Percentiles rank a stretch among this genome's conserved stretches.
phyloP scores from a whole-genome alignment of 2,797 vertebrate genomes.

The Eospalax fontanierii region DNA sequence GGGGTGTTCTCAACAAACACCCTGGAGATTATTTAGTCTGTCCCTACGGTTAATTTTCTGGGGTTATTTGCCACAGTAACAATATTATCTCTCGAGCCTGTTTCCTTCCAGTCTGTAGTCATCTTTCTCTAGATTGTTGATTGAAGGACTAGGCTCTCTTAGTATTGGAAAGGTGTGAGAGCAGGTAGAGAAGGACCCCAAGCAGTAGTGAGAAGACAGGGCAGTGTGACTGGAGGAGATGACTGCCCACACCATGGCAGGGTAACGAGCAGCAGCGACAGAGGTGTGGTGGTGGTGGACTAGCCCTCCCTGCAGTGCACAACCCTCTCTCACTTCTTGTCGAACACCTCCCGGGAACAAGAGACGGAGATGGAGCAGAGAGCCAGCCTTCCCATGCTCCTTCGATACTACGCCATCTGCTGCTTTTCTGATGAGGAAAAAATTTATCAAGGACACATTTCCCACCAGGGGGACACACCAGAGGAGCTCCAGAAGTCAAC shows the following conservation, averaged over 20 bases:
- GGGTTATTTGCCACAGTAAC: too few species aligned
- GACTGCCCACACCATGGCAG: fast-evolving
- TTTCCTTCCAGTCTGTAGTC: too few species aligned
- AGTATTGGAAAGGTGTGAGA: background rate
- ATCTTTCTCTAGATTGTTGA: background rate
- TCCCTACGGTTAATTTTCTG: too few species aligned
- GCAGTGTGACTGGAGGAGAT: background rate
- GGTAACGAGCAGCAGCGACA: fast-evolving
- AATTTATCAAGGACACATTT: background rate
- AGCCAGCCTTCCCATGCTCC: background rate
- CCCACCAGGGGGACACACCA: background rate
- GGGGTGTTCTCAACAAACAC: too few species aligned
- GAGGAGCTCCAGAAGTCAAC: background rate
- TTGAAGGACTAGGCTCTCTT: background rate
- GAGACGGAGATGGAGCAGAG: background rate
- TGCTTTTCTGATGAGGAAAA: constrained; percentile 21
- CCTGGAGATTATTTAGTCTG: too few species aligned
- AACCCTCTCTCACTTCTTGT: too few species aligned
- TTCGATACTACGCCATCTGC: background rate
- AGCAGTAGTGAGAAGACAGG: too few species aligned
- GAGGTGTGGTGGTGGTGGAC: fast-evolving
- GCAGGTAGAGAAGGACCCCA: background rate
- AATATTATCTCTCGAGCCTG: too few species aligned
- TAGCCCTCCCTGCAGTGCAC: too few species aligned
- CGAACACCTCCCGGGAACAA: too few species aligned